These are phyloP conservation scores for Neodiprion virginianus DNA, from an alignment of 1,140 invertebrate species.

Conservation along the genomic window DNA sequence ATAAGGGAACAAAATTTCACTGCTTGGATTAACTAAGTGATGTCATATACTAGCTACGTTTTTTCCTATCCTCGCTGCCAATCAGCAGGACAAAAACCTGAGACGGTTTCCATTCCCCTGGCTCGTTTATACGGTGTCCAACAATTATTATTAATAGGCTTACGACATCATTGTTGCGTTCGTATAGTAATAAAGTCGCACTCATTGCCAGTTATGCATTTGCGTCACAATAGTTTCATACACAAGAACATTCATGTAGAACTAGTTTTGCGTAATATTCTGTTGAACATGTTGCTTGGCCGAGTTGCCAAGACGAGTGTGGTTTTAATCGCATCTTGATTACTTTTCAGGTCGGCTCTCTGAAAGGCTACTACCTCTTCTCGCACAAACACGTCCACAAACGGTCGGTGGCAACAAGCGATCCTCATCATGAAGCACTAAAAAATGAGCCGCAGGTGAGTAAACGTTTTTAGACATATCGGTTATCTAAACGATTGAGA, in stretches of 20 bases:
- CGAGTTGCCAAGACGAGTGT: background rate
- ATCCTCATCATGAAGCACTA: slow-evolving; percentile 76
- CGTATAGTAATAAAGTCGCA: background rate
- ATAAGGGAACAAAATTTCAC: too few relatives aligned
- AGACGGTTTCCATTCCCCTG: too few relatives aligned
- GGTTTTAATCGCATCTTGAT: background rate
- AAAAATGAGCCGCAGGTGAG: slow-evolving; percentile 79
- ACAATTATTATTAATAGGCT: background rate
- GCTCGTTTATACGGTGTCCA: too few relatives aligned
- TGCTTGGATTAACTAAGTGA: too few relatives aligned
- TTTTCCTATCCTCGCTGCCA: too few relatives aligned
- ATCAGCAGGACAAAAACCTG: too few relatives aligned
- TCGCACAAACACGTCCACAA: slow-evolving; percentile 82
- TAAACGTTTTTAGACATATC: slow-evolving; percentile 23
- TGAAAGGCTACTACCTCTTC: slow-evolving; percentile 84
- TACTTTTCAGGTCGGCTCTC: slow-evolving; percentile 81
- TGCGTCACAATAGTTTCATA: background rate
- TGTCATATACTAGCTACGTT: too few relatives aligned
- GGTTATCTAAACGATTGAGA: slow-evolving; percentile 22
- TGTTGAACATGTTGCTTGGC: background rate
- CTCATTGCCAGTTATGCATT: background rate
- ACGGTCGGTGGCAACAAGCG: slow-evolving; percentile 75
- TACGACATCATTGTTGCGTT: background rate
- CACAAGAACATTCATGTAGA: background rate
- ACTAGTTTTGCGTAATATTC: background rate